Percentiles rank a stretch among this genome's conserved stretches.
Conservation (phyloP, 2,888 invertebrate species). For the Athripsodes cinereus region DNA sequence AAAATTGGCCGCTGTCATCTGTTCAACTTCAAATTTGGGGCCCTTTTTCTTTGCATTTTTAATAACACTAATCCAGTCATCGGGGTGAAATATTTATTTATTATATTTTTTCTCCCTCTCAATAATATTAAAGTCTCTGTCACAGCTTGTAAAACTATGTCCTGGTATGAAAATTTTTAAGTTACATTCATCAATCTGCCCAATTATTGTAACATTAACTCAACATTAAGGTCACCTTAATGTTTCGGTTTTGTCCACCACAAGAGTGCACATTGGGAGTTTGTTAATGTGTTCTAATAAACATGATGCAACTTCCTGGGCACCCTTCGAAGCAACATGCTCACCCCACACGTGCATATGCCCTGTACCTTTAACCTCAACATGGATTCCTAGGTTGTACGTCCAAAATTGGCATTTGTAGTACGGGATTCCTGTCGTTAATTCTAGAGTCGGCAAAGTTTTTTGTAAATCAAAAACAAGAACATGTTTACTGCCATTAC, state of each 20-base stretch:
- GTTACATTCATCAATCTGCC: not conserved
- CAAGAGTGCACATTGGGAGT: conserved; percentile 5
- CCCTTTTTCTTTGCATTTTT: not conserved
- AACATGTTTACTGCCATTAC: conserved; percentile 2
- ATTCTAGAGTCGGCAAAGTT: conserved; percentile 5
- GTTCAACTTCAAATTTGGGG: not conserved
- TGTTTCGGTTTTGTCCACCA: conserved; percentile 5
- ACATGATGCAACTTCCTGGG: not conserved
- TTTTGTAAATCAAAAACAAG: conserved; percentile 3
- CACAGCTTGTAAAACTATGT: not conserved
- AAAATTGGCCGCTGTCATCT: not conserved
- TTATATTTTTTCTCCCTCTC: not conserved
- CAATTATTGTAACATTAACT: not conserved
- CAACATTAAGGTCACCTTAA: conserved; percentile 4
- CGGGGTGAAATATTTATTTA: not conserved
- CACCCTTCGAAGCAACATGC: not conserved
- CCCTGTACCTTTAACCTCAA: not conserved
- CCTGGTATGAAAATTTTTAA: not conserved
- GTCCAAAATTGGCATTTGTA: conserved; percentile 3
- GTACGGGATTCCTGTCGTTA: conserved; percentile 4
- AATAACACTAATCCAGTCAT: not conserved
- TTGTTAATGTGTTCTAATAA: not conserved
- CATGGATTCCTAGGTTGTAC: conserved; percentile 1
- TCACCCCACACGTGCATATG: not conserved
- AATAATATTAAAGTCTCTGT: not conserved